Percentiles rank a stretch among this genome's conserved stretches.
These are phyloP conservation scores for Sebastes itinus DNA, from an alignment of 2,797 vertebrate genomes.

Conservation along the genomic window DNA sequence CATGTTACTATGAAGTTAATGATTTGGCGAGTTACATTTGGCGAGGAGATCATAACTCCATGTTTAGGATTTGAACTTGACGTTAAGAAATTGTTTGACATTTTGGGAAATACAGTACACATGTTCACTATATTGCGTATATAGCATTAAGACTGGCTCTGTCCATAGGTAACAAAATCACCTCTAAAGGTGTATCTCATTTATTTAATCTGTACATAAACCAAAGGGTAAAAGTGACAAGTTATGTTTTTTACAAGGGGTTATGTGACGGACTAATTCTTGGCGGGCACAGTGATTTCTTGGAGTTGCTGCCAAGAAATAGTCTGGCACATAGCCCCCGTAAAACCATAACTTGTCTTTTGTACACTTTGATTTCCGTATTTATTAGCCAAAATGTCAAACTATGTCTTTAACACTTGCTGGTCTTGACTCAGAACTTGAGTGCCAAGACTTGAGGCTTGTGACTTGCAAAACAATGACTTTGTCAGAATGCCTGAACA, in stretches of 20 bases:
- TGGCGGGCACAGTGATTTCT: background rate
- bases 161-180: background rate
- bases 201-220: background rate
- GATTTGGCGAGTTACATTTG: background rate
- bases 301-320: constrained; percentile 3
- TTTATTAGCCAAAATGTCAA: background rate
- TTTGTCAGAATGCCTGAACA: constrained; percentile 15
- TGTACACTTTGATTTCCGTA: background rate
- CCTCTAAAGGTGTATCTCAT: background rate
- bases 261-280: background rate
- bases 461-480: constrained; percentile 22
- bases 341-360: background rate
- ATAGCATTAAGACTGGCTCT: background rate
- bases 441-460: background rate
- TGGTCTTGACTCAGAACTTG: background rate
- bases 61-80: background rate
- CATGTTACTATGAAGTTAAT: background rate
- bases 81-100: background rate
- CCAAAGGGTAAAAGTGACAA: background rate
- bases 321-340: background rate
- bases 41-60: background rate
- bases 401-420: background rate
- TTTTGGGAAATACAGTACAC: background rate
- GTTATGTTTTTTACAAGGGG: background rate
- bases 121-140: background rate